Evolutionary conservation across 2,113 vertebrate genomes (phyloP).

Genomic region (Campylomormyrus numenius): DNA sequence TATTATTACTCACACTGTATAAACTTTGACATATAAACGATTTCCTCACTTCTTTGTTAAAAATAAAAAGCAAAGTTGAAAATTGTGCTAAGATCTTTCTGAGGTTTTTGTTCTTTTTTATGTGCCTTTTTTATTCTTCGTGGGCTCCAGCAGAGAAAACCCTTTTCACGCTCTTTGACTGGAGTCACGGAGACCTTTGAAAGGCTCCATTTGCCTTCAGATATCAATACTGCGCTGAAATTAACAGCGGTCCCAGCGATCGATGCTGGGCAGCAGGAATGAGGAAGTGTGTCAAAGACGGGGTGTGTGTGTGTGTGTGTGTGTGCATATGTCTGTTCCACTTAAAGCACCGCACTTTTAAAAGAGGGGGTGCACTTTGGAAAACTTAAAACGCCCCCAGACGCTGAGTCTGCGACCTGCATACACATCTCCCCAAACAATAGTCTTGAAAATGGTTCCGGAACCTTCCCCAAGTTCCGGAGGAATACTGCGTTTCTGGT

Average conservation of each 20-base stretch:
- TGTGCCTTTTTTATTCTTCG: background rate
- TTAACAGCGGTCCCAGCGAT: slow-evolving; percentile 9
- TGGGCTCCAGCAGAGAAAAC: background rate
- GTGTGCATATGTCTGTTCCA: background rate
- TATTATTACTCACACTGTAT: background rate
- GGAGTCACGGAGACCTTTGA: slow-evolving; percentile 18
- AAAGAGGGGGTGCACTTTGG: background rate
- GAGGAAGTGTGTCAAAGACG: slow-evolving; percentile 12
- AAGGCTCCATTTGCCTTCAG: slow-evolving; percentile 16
- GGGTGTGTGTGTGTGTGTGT: background rate
- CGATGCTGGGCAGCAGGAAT: slow-evolving; percentile 1
- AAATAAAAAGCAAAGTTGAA: slow-evolving; percentile 1
- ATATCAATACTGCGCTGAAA: slow-evolving; percentile 10
- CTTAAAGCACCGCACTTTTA: background rate
- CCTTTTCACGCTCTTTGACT: background rate
- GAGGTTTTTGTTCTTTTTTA: background rate
- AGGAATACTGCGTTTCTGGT: background rate
- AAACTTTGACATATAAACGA: background rate
- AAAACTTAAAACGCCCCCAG: background rate
- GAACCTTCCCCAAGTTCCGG: background rate
- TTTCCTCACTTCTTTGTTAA: background rate
- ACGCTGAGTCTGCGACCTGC: background rate
- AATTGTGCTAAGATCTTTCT: background rate
- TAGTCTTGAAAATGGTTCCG: background rate
- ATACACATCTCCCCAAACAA: background rate